Base-by-base conservation (phyloP, 2,113 vertebrate genomes). In the Thamnaconus septentrionalis region DNA sequence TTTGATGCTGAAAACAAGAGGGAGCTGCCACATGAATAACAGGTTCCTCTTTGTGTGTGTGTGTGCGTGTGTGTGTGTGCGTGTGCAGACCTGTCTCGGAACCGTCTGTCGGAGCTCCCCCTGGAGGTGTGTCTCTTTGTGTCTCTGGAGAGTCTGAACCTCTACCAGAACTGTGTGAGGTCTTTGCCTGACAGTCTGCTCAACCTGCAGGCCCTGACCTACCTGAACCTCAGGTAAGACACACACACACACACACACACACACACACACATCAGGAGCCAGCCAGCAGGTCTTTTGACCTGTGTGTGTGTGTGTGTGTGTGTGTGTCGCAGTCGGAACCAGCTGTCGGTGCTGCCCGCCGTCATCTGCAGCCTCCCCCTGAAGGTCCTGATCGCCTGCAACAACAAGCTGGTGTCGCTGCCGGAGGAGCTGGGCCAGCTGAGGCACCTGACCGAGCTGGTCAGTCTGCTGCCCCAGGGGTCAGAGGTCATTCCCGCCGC, bases 101-200 rank as follows among this genome's bases (percentile, higher is more conserved):
- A 99, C 88, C 93, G 96, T 48, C 91, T 99, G 72, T 87, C 94
- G 0, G 97, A 99, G 80, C 90, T 99, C 46, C 96, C 97, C 18
- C 72, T 92, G 78, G 97, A 99, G 85, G 90, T 93, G 0, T 98
- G 97, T 81, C 87, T 93, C 81, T 98, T 97, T 5, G 95, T 99
- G 58, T 98, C 96, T 61, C 91, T 99, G 49, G 97, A 99, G 91
- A 94, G 91, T 86, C 92, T 99, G 66, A 97, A 96, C 71, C 92
- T 99, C 11, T 98, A 99, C 84, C 97, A 99, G 92, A 99, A 99
- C 89, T 99, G 97, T 89, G 92, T 99, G 72, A 92, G 97, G 4
- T 92, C 93, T n/a, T 92, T 98, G 41, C 97, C 97, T 43, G 97
- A 99, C 66, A 91, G 92, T 69, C 85, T 98, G 80, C 47, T 96